Evolutionary conservation across 2,113 vertebrate species (phyloP).

Genomic region (Sapajus apella): DNA sequence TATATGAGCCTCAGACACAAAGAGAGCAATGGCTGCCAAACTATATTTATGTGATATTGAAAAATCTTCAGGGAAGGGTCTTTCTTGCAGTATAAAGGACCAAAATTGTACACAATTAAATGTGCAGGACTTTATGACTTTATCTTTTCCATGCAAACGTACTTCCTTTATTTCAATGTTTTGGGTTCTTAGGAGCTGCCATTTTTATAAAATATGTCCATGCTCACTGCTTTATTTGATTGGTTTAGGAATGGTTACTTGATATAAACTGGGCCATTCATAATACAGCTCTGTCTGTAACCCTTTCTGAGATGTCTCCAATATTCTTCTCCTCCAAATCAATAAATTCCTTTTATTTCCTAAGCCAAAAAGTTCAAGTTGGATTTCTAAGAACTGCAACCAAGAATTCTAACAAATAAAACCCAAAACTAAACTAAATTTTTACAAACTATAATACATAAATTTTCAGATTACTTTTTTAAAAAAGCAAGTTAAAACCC

Average conservation of each 20-base stretch:
- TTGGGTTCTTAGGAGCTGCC: neutral
- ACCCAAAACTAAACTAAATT: neutral
- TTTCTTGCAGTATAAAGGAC: slow-evolving; percentile 23
- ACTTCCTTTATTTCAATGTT: neutral
- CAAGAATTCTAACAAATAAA: neutral
- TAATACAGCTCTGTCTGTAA: neutral
- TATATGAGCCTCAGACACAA: neutral
- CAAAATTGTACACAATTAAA: neutral
- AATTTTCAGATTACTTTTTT: neutral
- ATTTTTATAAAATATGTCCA: neutral
- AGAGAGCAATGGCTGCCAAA: neutral
- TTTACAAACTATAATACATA: neutral
- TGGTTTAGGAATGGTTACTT: neutral
- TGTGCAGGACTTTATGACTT: neutral
- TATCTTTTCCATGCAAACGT: neutral
- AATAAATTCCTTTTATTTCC: neutral
- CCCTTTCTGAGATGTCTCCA: neutral
- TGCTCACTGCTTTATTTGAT: neutral
- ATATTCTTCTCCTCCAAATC: neutral
- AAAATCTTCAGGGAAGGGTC: neutral
- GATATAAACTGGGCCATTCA: neutral
- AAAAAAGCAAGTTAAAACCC: neutral
- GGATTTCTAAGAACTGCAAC: neutral
- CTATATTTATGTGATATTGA: neutral
- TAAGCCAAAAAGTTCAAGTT: neutral